Evolutionary conservation across 2,113 vertebrate genomes (phyloP).

Genomic region (Holacanthus passer): DNA sequence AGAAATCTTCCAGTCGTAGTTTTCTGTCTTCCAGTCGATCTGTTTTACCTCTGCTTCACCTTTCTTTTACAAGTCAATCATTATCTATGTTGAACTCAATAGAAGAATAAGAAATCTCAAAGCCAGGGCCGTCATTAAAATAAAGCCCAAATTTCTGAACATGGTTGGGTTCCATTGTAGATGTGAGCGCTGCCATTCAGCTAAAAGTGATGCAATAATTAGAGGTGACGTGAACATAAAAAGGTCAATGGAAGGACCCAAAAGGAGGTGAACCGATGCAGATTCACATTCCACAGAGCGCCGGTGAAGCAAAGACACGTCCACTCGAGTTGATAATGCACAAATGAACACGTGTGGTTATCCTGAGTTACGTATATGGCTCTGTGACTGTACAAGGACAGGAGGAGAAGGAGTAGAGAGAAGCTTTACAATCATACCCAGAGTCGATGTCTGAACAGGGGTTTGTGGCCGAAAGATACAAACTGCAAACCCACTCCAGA

Average conservation of each 20-base stretch:
- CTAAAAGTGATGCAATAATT: not conserved
- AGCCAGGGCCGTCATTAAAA: not conserved
- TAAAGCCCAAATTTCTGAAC: not conserved
- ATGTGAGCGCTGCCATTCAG: not conserved
- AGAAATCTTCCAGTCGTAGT: not conserved
- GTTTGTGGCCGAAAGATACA: not conserved
- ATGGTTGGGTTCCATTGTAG: not conserved
- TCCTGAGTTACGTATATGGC: too few species aligned
- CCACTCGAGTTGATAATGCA: slow-evolving; percentile 24
- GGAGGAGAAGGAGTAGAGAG: not conserved
- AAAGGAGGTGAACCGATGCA: not conserved
- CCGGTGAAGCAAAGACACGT: slow-evolving; percentile 10
- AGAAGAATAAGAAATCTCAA: not conserved
- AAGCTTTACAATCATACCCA: not conserved
- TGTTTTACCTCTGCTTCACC: not conserved
- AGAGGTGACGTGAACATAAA: slow-evolving; percentile 7
- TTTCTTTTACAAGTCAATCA: not conserved
- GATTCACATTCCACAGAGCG: slow-evolving; percentile 21
- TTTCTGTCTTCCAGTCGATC: slow-evolving; percentile 2
- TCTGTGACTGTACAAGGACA: not conserved
- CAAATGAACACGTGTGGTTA: not conserved
- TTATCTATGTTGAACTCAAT: not conserved
- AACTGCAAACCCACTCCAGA: not conserved
- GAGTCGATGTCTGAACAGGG: not conserved
- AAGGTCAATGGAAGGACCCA: slow-evolving; percentile 7